phyloP scores from a whole-genome alignment of 2,797 vertebrate genomes.

The Streptopelia turtur region DNA sequence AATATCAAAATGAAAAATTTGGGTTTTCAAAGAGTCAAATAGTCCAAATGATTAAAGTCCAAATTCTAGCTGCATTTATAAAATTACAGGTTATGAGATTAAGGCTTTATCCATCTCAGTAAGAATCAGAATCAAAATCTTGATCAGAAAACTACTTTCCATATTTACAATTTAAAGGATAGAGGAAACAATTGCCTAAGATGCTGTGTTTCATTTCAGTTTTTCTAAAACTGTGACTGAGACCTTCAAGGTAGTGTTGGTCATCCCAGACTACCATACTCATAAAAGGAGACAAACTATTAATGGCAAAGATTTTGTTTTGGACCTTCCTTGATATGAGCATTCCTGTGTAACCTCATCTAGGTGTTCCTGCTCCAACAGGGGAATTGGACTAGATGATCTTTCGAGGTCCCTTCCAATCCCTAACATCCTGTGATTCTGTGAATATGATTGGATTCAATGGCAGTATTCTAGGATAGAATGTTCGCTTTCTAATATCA shows the following conservation, averaged over 20 bases:
- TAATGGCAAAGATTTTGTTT: not conserved
- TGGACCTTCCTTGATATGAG: not conserved
- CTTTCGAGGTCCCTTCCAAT: no score
- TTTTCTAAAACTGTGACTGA: not conserved
- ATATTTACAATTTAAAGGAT: not conserved
- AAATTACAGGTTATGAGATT: not conserved
- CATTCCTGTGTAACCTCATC: no score
- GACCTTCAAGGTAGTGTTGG: not conserved
- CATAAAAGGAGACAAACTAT: not conserved
- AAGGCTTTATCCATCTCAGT: not conserved
- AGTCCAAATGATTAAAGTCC: not conserved
- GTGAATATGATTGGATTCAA: not conserved
- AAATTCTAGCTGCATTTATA: not conserved
- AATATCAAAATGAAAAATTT: not conserved
- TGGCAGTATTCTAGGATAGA: not conserved
- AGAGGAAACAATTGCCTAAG: not conserved
- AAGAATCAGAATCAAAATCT: not conserved
- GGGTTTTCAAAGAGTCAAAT: not conserved
- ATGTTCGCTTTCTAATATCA: not conserved
- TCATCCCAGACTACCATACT: not conserved
- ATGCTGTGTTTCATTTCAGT: not conserved
- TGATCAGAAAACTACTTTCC: not conserved
- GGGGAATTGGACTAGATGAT: no score
- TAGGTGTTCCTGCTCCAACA: no score
- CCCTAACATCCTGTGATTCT: no score